Conservation (phyloP, 2,888 invertebrate species). For the Lottia gigantea region DNA sequence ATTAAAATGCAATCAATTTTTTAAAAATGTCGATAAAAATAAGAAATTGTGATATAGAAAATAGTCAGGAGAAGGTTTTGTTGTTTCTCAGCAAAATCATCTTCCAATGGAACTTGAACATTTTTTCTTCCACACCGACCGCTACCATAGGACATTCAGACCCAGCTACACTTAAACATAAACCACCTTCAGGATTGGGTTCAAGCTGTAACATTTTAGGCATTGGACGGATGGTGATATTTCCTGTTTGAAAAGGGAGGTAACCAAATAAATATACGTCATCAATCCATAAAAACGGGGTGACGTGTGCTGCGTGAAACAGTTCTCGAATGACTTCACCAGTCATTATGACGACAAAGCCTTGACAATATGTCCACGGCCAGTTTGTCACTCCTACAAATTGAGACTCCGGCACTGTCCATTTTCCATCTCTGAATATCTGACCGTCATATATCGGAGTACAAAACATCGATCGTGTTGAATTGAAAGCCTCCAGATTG, state of each 20-base stretch:
- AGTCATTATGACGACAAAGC: slow-evolving; percentile 12
- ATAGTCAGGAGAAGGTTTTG: too few relatives aligned
- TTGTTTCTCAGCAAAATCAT: too few relatives aligned
- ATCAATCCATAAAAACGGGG: slow-evolving; percentile 15
- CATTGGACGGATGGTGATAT: not conserved
- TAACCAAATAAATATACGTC: slow-evolving; percentile 14
- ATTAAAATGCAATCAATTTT: too few relatives aligned
- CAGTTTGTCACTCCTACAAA: not conserved
- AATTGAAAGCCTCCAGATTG: not conserved
- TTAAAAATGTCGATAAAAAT: too few relatives aligned
- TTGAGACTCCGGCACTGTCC: not conserved
- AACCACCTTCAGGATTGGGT: too few relatives aligned
- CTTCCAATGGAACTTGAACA: too few relatives aligned
- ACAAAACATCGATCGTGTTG: not conserved
- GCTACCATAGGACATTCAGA: too few relatives aligned
- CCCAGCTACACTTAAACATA: too few relatives aligned
- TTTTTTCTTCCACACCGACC: too few relatives aligned
- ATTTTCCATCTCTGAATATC: not conserved
- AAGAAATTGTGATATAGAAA: too few relatives aligned
- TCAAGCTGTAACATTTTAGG: too few relatives aligned
- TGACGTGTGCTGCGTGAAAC: slow-evolving; percentile 1
- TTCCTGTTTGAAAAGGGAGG: not conserved
- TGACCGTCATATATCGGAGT: not conserved
- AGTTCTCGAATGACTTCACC: slow-evolving; percentile 4
- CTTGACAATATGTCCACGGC: slow-evolving; percentile 8